Base-by-base conservation (phyloP, 2,113 vertebrate genomes). In the Beaufortia kweichowensis region DNA sequence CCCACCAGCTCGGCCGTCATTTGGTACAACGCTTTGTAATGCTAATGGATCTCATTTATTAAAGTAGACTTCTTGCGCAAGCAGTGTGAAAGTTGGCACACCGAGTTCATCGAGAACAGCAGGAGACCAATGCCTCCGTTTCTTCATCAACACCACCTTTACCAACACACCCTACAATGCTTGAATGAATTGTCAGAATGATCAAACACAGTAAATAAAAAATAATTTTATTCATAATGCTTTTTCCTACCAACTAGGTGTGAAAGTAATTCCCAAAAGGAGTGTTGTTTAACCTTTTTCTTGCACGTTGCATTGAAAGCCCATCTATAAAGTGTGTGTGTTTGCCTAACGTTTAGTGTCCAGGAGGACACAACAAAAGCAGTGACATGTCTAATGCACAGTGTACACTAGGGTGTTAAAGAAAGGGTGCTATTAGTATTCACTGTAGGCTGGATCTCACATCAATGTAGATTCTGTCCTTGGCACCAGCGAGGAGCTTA, bases 21-120 rank as follows among this genome's bases (percentile, higher is more conserved):
- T 86, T 83, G 77, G 66, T 73, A 83, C 81, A 70, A 15, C 12
- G 81, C 77, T 90, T 92, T 93, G 90, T 93, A 82, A 92, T 93
- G 92, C 87, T 90, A 91, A 93, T 92, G 6, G 1, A 2, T 75
- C 64, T 81, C 81, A 71, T 80, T 90, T 89, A 88, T 83, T 82
- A 87, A 86, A 88, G 87, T 82, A 84, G 62, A 76, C 82, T 63
- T 81, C 82, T 89, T 90, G 87, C 87, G 89, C 87, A 91, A 93
- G 91, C 87, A 86, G 84, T 85, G 85, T 86, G 85, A 87, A 86
- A 41, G 84, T 90, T 86, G 86, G 84, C 82, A 81, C 57, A 60
- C 76, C 80, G 81, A 86, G 86, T 89, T 89, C 81, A 89, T 83
- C 73, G 85, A 81, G 79, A 87, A 68, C 82, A 82, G 84, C 72